Conservation (phyloP, 2,113 vertebrate species). For the Dicrurus megarhynchus region DNA sequence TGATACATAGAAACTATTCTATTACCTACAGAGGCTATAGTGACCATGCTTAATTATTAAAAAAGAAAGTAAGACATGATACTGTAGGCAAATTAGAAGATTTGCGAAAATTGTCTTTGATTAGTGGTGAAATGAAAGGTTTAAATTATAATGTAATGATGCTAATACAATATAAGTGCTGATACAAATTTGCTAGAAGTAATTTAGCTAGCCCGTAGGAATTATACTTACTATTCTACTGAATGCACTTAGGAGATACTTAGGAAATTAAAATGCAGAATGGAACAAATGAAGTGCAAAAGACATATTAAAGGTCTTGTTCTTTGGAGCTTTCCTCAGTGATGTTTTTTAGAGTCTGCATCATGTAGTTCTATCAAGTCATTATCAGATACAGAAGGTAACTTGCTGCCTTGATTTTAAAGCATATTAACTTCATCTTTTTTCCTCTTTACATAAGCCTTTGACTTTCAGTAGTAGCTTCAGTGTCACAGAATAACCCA, state of each 20-base stretch:
- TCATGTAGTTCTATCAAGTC: not conserved
- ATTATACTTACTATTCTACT: not conserved
- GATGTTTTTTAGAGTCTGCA: not conserved
- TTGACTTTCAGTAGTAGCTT: not conserved
- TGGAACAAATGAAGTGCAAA: constrained; percentile 4
- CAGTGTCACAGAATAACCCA: not conserved
- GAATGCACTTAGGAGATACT: not conserved
- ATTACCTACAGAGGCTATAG: not conserved
- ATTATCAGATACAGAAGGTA: not conserved
- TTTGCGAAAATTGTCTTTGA: constrained; percentile 6
- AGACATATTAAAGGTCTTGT: not conserved
- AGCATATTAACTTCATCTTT: not conserved
- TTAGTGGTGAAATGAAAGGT: not conserved
- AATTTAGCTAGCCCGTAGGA: constrained; percentile 1
- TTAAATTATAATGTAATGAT: not conserved
- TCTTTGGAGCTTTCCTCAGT: not conserved
- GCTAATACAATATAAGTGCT: not conserved
- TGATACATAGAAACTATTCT: not conserved
- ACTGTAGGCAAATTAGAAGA: not conserved
- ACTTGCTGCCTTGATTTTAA: not conserved
- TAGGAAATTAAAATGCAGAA: not conserved
- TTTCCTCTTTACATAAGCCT: not conserved
- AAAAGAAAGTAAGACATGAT: not conserved
- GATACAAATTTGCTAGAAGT: not conserved
- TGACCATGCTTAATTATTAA: not conserved